A percentile compares a stretch with the other conserved stretches of the same genome.
Conservation (phyloP, 2,113 vertebrate species). For the Gymnogyps californianus region DNA sequence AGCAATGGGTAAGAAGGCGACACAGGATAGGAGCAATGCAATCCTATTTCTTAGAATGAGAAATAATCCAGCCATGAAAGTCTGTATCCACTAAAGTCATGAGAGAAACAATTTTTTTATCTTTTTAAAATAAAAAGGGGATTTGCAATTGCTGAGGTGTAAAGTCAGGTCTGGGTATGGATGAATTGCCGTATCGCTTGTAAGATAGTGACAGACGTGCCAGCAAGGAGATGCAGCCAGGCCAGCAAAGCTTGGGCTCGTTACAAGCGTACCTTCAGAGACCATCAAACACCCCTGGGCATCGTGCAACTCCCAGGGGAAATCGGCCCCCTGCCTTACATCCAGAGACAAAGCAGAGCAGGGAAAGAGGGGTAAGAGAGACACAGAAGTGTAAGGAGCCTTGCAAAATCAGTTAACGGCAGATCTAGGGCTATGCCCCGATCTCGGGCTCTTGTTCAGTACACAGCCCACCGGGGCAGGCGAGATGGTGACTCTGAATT, state of each 20-base stretch:
- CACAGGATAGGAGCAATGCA: neutral
- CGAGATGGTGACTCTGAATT: neutral
- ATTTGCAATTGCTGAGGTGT: neutral
- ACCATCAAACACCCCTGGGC: neutral
- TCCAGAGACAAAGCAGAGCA: neutral
- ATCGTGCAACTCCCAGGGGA: neutral
- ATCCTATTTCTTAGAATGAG: neutral
- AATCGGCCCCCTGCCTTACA: neutral
- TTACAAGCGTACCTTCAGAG: rapidly evolving
- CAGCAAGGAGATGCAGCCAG: neutral
- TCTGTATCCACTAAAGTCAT: neutral
- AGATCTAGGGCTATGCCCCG: neutral
- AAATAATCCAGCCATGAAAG: neutral
- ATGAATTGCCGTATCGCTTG: neutral
- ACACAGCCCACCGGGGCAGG: rapidly evolving
- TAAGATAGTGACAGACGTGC: neutral
- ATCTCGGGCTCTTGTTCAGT: neutral
- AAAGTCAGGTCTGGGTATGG: neutral
- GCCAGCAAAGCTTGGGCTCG: neutral
- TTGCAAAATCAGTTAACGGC: neutral
- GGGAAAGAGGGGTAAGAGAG: neutral
- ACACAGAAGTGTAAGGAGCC: neutral
- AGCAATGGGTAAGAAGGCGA: neutral
- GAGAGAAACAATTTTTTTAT: neutral
- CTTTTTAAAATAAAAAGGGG: neutral